These are phyloP conservation scores for Melanotaenia maccullochi DNA, from an alignment of 2,797 vertebrate species.

Conservation along the genomic window DNA sequence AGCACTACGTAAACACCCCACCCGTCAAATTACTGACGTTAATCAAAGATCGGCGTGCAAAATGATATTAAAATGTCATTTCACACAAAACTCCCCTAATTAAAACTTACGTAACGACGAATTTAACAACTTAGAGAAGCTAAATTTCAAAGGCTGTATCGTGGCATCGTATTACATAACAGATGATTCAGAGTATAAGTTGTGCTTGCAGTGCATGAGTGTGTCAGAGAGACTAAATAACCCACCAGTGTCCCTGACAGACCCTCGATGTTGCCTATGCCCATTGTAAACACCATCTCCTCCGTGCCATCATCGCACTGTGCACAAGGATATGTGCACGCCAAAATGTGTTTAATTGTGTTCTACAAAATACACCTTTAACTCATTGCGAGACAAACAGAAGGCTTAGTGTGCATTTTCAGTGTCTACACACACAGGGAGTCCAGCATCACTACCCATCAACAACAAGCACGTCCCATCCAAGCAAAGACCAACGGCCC, in stretches of 20 bases:
- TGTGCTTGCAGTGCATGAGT: constrained; percentile 55
- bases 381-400: constrained; percentile 54
- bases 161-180: constrained; percentile 79
- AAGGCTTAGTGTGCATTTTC: constrained; percentile 10
- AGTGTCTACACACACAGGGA: constrained; percentile 15
- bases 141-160: constrained; percentile 73
- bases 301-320: constrained; percentile 18
- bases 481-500: constrained; percentile 30
- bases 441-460: constrained; percentile 56
- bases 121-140: constrained; percentile 71
- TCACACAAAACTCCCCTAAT: constrained; percentile 57
- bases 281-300: constrained; percentile 14
- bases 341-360: neutral
- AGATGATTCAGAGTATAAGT: constrained; percentile 78
- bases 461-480: constrained; percentile 71
- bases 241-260: constrained; percentile 17
- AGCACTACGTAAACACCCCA: constrained; percentile 45
- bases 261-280: constrained; percentile 18
- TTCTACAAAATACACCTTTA: constrained; percentile 46
- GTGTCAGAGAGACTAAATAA: constrained; percentile 38
- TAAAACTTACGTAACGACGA: constrained; percentile 66
- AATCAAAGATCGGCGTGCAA: constrained; percentile 38
- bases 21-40: constrained; percentile 50
- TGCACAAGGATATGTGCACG: constrained; percentile 5
- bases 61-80: constrained; percentile 62